Conservation (phyloP, 2,113 vertebrate genomes). For the Cephalopholis sonnerati region DNA sequence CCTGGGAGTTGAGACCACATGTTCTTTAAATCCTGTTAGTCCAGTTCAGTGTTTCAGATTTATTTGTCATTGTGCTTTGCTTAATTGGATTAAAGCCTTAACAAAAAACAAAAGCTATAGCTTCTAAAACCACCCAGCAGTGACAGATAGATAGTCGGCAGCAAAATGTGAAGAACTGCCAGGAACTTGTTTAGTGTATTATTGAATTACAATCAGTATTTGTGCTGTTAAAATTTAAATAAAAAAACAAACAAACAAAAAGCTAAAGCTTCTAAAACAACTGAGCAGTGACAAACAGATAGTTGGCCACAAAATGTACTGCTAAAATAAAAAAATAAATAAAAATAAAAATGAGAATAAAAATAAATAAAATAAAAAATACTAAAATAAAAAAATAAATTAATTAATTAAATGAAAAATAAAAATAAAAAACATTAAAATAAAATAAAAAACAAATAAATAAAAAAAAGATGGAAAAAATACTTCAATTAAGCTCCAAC, state of each 20-base stretch:
- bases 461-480: background rate
- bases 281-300: too few relatives aligned
- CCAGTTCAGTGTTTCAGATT: slow-evolving; percentile 23
- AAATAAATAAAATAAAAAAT: too few relatives aligned
- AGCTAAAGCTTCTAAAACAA: too few relatives aligned
- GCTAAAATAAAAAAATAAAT: background rate
- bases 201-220: background rate
- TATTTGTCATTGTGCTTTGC: slow-evolving; percentile 8
- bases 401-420: too few relatives aligned
- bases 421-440: too few relatives aligned
- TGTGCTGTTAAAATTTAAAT: background rate
- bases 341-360: too few relatives aligned
- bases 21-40: slow-evolving; percentile 17
- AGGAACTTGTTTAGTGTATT: background rate
- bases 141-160: too few relatives aligned
- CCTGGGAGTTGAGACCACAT: background rate
- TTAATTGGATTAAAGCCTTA: slow-evolving; percentile 41
- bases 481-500: background rate
- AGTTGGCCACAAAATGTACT: too few relatives aligned
- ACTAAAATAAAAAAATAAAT: background rate
- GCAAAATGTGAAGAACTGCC: background rate
- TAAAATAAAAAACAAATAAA: too few relatives aligned
- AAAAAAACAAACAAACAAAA: too few relatives aligned
- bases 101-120: background rate
- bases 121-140: too few relatives aligned